These are phyloP conservation scores for Agonum fuliginosum DNA, from an alignment of 2,888 invertebrate species.

Conservation along the genomic window DNA sequence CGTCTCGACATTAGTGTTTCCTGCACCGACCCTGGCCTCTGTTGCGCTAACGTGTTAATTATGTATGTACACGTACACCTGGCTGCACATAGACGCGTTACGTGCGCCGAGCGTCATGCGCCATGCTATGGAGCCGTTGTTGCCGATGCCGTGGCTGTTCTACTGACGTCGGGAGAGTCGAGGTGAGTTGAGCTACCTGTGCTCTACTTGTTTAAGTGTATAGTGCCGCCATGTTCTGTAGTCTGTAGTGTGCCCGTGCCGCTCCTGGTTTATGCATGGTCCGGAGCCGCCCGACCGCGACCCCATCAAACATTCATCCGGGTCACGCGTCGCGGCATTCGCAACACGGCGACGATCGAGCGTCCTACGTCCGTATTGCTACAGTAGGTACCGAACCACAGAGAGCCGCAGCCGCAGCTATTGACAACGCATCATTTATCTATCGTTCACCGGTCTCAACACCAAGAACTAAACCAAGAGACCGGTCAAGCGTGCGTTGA, in stretches of 20 bases:
- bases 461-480: neutral
- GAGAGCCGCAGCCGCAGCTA: constrained; percentile 18
- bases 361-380: too few relatives aligned
- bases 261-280: constrained; percentile 69
- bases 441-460: neutral
- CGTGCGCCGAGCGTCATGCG: neutral
- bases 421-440: constrained; percentile 17
- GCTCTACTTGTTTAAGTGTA: constrained; percentile 68
- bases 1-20: too few relatives aligned
- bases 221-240: constrained; percentile 68
- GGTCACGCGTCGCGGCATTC: constrained; percentile 65
- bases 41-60: constrained; percentile 27
- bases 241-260: constrained; percentile 66
- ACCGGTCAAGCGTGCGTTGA: neutral
- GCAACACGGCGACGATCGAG: constrained; percentile 23
- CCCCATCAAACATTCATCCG: constrained; percentile 70
- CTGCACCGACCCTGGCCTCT: neutral
- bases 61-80: constrained; percentile 23
- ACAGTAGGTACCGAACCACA: too few relatives aligned
- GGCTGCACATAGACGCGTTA: neutral
- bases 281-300: constrained; percentile 62
- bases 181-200: too few relatives aligned
- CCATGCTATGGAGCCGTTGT: neutral
- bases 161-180: constrained; percentile 64
- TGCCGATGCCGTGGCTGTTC: constrained; percentile 28